Conservation (phyloP, 2,797 vertebrate genomes). For the Mastacembelus armatus region DNA sequence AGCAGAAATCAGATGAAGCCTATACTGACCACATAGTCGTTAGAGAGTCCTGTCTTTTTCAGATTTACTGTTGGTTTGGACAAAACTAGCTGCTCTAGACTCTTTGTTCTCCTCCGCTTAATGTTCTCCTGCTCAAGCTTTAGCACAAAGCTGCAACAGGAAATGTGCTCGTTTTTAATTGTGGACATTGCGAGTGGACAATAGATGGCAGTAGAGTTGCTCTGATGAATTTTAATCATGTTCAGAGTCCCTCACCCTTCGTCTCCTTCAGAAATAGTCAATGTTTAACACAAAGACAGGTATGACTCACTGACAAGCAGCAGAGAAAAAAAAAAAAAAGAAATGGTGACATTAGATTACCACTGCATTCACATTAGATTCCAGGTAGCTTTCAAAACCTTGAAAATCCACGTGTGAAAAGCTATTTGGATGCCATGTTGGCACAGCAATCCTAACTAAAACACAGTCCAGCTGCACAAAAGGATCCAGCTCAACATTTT, state of each 20-base stretch:
- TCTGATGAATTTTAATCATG: constrained; percentile 31
- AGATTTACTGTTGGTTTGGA: background rate
- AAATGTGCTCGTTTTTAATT: background rate
- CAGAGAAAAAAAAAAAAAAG: no score
- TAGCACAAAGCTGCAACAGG: background rate
- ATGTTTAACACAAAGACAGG: background rate
- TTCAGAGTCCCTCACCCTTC: background rate
- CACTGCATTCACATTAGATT: background rate
- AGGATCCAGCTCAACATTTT: no score
- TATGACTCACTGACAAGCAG: constrained; percentile 12
- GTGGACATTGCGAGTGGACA: constrained; percentile 22
- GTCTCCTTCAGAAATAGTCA: background rate
- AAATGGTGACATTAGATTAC: background rate
- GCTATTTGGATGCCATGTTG: constrained; percentile 9
- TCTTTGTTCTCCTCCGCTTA: background rate
- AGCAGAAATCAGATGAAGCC: background rate
- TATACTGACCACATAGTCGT: background rate
- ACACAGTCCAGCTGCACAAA: background rate
- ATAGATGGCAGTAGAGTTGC: constrained; percentile 73
- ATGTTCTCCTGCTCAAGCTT: constrained; percentile 30
- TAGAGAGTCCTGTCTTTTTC: no score
- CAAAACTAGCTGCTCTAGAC: background rate
- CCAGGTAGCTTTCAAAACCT: constrained; percentile 23
- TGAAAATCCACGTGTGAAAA: no score
- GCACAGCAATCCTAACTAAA: background rate